Evolutionary conservation across 2,113 vertebrate species (phyloP), one percentile per base, ranked within the genome.

Genomic region (Ancistrus triradiatus): DNA sequence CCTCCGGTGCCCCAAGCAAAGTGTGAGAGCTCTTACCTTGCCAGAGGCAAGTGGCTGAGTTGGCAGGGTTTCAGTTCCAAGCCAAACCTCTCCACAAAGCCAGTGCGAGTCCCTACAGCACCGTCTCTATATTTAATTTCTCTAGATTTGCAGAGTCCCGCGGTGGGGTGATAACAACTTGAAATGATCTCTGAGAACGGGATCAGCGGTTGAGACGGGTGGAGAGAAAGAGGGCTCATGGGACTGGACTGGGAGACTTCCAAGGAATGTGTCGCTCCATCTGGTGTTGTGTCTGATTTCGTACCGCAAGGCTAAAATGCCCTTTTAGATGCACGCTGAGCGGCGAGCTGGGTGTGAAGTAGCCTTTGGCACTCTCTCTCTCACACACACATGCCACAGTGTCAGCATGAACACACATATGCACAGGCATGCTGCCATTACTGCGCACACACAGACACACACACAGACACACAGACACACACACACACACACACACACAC

Each of bases 211-310:
- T n/a, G n/a, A n/a, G n/a, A n/a, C n/a, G n/a, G n/a, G n/a, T n/a
- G n/a, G 33, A 58, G 4, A 35, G 44, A 37, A 11, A n/a, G 22
- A 33, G 42, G 37, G 46, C 13, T 37, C 2, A 13, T 31, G 33
- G 25, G 46, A 37, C 13, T 1, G 2, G 25, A 42, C 37, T 52
- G 61, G 38, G 62, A 43, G 60, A 76, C 61, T 85, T 78, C 83
- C 70, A 83, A 72, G 77, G 83, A 81, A 74, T 47, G 27, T 14
- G 19, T 22, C 28, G 38, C 28, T 55, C 71, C 71, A 73, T 83
- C 81, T 72, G 68, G 57, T 70, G 77, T 70, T 78, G 42, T 52
- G 42, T 51, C 38, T 50, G 57, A 49, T 61, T 50, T 59, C 65
- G 57, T 68, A 59, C 49, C 64, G 73, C 55, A 66, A 63, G 64